Conservation (phyloP, 2,113 vertebrate genomes). For the Lophotis ruficrista region DNA sequence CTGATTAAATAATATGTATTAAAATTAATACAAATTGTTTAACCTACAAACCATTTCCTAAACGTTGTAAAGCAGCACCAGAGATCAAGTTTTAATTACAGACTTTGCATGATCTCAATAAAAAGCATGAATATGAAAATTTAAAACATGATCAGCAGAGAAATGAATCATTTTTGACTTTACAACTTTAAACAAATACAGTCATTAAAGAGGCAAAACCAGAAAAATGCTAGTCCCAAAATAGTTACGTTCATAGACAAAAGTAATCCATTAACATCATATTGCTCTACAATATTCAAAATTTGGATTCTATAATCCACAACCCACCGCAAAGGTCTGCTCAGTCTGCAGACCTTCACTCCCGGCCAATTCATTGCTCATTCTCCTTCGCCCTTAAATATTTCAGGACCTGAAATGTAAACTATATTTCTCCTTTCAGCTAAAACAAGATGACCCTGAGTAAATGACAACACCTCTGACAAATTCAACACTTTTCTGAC, state of each 20-base stretch:
- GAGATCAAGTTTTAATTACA: background rate
- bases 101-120: background rate
- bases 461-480: conserved; percentile 75
- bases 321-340: background rate
- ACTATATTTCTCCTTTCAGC: conserved; percentile 76
- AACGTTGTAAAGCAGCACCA: background rate
- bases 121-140: background rate
- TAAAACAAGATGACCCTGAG: conserved; percentile 75
- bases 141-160: background rate
- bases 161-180: background rate
- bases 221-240: background rate
- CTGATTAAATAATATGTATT: background rate
- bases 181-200: background rate
- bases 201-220: background rate
- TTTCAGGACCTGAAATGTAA: conserved; percentile 72
- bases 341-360: background rate
- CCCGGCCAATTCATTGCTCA: background rate
- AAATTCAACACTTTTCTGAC: conserved; percentile 81
- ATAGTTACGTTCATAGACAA: background rate
- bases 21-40: background rate
- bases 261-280: background rate
- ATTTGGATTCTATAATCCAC: background rate
- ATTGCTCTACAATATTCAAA: background rate
- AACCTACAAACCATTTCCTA: background rate
- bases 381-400: background rate